Percentiles rank a stretch among this genome's conserved stretches.
Conservation (phyloP, 2,113 vertebrate species). For the Festucalex cinctus region DNA sequence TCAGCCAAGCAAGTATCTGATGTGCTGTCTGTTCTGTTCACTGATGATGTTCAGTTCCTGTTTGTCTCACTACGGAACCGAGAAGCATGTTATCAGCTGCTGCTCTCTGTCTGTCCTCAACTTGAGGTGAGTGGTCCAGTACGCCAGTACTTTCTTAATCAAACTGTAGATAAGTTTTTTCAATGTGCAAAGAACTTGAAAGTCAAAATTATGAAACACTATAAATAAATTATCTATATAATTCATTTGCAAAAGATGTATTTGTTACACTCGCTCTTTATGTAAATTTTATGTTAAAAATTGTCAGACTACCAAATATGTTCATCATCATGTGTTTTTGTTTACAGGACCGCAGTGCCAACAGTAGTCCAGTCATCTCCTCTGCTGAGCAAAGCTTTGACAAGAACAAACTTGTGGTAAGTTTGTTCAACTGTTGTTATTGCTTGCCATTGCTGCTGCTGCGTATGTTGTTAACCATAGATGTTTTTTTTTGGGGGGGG, state of each 20-base stretch:
- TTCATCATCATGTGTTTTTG: not conserved
- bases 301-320: not conserved
- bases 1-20: not conserved
- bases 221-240: no score
- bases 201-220: not conserved
- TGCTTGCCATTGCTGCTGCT: not conserved
- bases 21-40: conserved; percentile 2
- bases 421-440: not conserved
- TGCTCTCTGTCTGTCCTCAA: conserved; percentile 74
- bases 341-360: conserved; percentile 65
- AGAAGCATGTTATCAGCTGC: conserved; percentile 78
- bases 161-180: not conserved
- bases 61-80: conserved; percentile 79
- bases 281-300: not conserved
- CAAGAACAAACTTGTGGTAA: conserved; percentile 70
- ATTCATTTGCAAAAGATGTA: not conserved
- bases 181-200: not conserved
- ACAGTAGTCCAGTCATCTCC: conserved; percentile 63
- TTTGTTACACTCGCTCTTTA: not conserved
- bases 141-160: not conserved
- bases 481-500: not conserved
- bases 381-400: conserved; percentile 59
- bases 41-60: conserved; percentile 64
- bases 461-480: not conserved
- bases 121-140: conserved; percentile 64